Evolutionary conservation across 2,797 vertebrate genomes (phyloP).

Genomic region (Gadopsis marmoratus): DNA sequence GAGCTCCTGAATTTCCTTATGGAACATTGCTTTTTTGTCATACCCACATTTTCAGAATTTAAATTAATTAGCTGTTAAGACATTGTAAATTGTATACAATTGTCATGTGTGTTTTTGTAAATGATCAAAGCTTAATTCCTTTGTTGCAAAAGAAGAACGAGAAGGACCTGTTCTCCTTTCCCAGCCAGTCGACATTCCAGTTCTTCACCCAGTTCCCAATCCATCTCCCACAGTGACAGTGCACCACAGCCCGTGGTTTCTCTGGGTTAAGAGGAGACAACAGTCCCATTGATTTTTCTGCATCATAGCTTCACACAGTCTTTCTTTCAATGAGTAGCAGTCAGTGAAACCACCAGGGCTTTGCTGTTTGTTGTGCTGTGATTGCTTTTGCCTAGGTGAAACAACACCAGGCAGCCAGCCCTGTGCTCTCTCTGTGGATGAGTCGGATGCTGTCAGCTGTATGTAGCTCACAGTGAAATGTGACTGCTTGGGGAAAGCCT

Average conservation of each 20-base stretch:
- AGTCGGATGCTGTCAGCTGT: slow-evolving; percentile 39
- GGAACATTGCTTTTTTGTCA: not conserved
- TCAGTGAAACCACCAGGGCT: slow-evolving; percentile 31
- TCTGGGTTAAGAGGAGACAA: slow-evolving; percentile 40
- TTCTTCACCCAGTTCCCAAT: slow-evolving; percentile 52
- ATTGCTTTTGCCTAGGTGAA: slow-evolving; percentile 43
- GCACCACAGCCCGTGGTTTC: slow-evolving; percentile 44
- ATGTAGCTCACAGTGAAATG: slow-evolving; percentile 23
- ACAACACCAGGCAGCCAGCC: slow-evolving; percentile 19
- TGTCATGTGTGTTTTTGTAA: not conserved
- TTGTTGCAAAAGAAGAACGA: slow-evolving; percentile 14
- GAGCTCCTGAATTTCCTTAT: not conserved
- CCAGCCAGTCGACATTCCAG: slow-evolving; percentile 28
- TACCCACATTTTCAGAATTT: not conserved
- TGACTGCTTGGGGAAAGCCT: slow-evolving; percentile 18
- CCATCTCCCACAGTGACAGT: slow-evolving; percentile 45
- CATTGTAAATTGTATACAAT: not conserved
- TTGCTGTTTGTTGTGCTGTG: slow-evolving; percentile 53
- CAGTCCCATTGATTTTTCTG: slow-evolving; percentile 37
- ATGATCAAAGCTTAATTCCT: not conserved
- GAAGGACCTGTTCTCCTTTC: slow-evolving; percentile 20
- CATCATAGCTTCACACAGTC: slow-evolving; percentile 42
- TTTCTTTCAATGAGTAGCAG: slow-evolving; percentile 35
- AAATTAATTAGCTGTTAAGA: not conserved
- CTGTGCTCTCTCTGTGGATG: slow-evolving; percentile 14